Evolutionary conservation across 1,140 invertebrate genomes (phyloP), one percentile per base, ranked within the genome.

Genomic region (Diabrotica virgifera): DNA sequence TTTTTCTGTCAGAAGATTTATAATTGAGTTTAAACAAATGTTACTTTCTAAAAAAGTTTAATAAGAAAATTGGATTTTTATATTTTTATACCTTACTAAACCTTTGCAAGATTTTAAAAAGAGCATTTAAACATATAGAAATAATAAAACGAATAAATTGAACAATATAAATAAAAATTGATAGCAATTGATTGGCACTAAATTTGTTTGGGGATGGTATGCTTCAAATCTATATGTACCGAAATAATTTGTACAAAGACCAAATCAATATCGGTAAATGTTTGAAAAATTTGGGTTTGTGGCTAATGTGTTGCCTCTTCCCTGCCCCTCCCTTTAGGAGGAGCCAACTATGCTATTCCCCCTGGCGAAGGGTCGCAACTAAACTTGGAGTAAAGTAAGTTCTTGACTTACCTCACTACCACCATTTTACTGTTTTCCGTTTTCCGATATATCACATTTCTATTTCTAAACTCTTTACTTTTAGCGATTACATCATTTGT

Each of bases 361-460:
- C 92, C 83, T 94, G 91, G 92, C 87, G 90, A 77, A 87, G 91
- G 81, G 91, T 94, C 80, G 91, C 91, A 80, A 92, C 90, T 81
- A 94, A 93, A 83, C 89, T 94, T 75, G 92, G 92, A 87, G 91
- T 94, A 84, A 92, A 93, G 91, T 94, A 93, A 93, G 92, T 93
- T 78, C 74, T 71, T 62, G 59, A 65, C 72, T 71, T 70, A 65
- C 70, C 65, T 67, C 66, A 69, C 61, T 62, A 63, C 64, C 59
- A 70, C 46, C 52, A 62, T 62, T 54, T 37, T 11, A 52, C 59
- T 60, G 24, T 57, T 57, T 57, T 57, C 36, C 24, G 36, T 11
- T 57, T n/a, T 24, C 24, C 24, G 24, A 57, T 57, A 36, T 55
- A 24, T 52, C 59, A 51, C 59, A 60, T 60, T 46, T 60, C 13